Evolutionary conservation across 2,797 vertebrate genomes (phyloP), one percentile per base, ranked within the genome.

Genomic region (Dipus sagitta): DNA sequence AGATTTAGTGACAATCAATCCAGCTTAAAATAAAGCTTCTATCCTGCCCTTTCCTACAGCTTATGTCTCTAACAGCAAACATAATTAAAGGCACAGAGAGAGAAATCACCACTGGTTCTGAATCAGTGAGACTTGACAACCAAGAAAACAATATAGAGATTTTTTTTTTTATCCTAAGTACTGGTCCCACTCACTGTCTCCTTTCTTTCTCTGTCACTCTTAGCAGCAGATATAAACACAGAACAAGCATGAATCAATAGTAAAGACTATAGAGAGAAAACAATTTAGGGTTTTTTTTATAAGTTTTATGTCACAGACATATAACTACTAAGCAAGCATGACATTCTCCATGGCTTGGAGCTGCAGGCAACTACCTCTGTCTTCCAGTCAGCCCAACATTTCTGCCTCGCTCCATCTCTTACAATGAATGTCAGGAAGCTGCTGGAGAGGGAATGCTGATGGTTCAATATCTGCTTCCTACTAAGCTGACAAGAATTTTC

Each of bases 21-120:
- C 84, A 68, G 88, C 84, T 97, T 96, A 97, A 97, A 97, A 97
- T 96, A 96, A 97, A 97, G 97, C 97, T 96, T 72, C 95, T 95
- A 88, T 95, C 79, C 82, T 96, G 24, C 96, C 92, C 93, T 96
- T 94, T 94, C 85, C 91, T 32, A 23, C 0, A 65, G 96, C 89
- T 97, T 96, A 75, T 0, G 1, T 89, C 79, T 70, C 92, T 97
- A 96, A 96, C 89, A 97, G 91, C 78, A 94, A 94, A 96, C 18
- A 13, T 96, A 97, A 97, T 96, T 97, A 97, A 97, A 97, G 86
- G 90, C 28, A 0, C 4, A 30, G 52, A 80, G 87, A 95, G 94
- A 97, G 75, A 93, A 93, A 96, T 88, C 0, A 0, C 92, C 94
- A 10, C 71, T 95, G 92, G 86, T 96, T 97, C 93, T 92, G 92